These are phyloP conservation scores for Solea solea DNA, from an alignment of 2,113 vertebrate genomes.

Conservation along the genomic window DNA sequence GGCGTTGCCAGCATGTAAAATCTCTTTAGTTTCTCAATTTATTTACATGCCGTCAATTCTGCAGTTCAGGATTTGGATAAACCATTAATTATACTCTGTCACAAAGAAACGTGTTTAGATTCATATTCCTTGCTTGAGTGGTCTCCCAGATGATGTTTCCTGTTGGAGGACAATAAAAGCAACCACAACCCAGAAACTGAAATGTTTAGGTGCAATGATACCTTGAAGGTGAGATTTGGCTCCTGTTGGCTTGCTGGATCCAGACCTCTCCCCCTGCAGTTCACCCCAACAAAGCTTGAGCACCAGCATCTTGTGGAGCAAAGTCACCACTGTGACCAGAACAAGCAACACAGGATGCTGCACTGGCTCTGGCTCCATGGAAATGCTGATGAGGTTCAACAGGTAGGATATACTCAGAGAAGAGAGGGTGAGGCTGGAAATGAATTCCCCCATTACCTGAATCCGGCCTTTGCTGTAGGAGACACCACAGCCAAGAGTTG, in stretches of 20 bases:
- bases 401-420: constrained; percentile 75
- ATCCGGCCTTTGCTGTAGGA: constrained; percentile 56
- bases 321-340: constrained; percentile 58
- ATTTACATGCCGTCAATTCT: too few species aligned
- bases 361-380: constrained; percentile 63
- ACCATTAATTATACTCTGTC: too few species aligned
- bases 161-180: too few species aligned
- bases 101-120: too few species aligned
- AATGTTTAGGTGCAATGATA: constrained; percentile 14
- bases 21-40: too few species aligned
- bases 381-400: constrained; percentile 71
- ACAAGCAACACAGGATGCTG: constrained; percentile 68
- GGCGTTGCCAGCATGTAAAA: too few species aligned
- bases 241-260: too few species aligned
- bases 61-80: too few species aligned
- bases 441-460: constrained; percentile 63
- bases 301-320: constrained; percentile 66
- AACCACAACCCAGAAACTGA: too few species aligned
- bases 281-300: constrained; percentile 52
- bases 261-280: background rate
- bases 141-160: too few species aligned
- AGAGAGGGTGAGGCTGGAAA: constrained; percentile 75
- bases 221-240: constrained; percentile 40
- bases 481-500: background rate
- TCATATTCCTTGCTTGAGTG: too few species aligned